These are phyloP conservation scores for Trachelus iudaicus DNA, from an alignment of 2,888 invertebrate genomes.

Conservation along the genomic window DNA sequence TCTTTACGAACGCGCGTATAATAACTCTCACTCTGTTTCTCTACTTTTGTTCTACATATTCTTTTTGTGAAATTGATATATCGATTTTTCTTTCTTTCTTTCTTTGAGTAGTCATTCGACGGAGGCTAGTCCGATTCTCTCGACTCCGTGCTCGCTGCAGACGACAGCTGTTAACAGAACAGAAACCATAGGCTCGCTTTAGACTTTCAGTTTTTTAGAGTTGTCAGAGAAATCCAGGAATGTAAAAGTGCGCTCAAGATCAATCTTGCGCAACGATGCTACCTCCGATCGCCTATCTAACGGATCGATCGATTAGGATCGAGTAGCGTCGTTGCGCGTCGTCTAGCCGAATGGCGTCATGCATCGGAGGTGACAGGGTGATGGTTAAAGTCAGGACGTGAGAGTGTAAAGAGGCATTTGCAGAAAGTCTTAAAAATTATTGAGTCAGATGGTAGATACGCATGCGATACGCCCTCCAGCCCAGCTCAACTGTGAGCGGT, in stretches of 20 bases:
- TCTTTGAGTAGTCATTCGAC: constrained; percentile 1
- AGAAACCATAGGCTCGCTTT: constrained; percentile 48
- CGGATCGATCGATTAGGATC: too few species aligned
- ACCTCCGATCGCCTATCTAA: too few species aligned
- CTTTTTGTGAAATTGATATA: neutral
- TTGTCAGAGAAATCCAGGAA: neutral
- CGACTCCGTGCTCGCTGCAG: constrained; percentile 71
- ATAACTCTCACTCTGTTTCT: neutral
- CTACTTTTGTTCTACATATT: neutral
- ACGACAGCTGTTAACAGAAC: constrained; percentile 70
- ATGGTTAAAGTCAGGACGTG: too few species aligned
- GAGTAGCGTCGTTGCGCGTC: too few species aligned
- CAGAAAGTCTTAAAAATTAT: too few species aligned
- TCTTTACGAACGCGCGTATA: neutral
- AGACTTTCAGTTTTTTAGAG: constrained; percentile 9
- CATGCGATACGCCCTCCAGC: constrained; percentile 38
- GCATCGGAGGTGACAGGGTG: neutral
- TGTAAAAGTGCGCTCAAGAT: constrained; percentile 35
- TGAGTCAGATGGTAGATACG: neutral
- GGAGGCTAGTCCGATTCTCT: constrained; percentile 45
- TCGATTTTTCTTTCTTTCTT: neutral
- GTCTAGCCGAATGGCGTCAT: neutral
- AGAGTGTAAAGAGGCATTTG: too few species aligned
- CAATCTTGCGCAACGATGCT: neutral
- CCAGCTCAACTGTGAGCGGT: constrained; percentile 23